Evolutionary conservation across 2,888 invertebrate species (phyloP).

Genomic region (Amiota minor): DNA sequence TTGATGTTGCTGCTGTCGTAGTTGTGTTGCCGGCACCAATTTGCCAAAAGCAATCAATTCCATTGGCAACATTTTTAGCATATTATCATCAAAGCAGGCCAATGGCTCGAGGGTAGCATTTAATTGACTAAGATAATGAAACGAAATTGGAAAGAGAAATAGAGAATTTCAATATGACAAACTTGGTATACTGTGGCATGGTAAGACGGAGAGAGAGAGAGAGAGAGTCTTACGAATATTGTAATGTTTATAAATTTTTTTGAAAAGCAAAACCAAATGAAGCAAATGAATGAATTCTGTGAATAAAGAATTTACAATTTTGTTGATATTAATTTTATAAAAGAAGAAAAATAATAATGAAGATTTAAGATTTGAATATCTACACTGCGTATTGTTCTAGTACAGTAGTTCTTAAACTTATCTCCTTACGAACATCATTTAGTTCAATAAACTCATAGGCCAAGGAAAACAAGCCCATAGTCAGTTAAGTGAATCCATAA

Average conservation of each 20-base stretch:
- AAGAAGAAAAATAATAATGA: too few relatives aligned
- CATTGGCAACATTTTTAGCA: slow-evolving; percentile 72
- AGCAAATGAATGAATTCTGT: neutral
- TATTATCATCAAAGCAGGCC: slow-evolving; percentile 71
- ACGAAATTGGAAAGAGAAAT: neutral
- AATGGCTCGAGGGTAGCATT: slow-evolving; percentile 71
- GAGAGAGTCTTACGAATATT: neutral
- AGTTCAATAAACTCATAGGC: too few relatives aligned
- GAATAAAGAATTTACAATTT: too few relatives aligned
- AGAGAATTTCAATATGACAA: neutral
- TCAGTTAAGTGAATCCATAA: too few relatives aligned
- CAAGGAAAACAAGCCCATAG: too few relatives aligned
- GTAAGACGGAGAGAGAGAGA: neutral
- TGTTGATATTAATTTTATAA: too few relatives aligned
- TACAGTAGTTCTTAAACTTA: too few relatives aligned
- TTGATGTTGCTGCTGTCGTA: slow-evolving; percentile 46
- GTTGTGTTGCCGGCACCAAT: slow-evolving; percentile 62
- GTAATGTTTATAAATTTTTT: neutral
- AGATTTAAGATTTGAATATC: too few relatives aligned
- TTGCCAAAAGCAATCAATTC: slow-evolving; percentile 73
- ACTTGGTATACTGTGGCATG: neutral
- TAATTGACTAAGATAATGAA: slow-evolving; percentile 63
- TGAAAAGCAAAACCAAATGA: neutral
- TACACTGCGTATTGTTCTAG: too few relatives aligned
- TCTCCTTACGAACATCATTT: too few relatives aligned